Conservation (phyloP, 1,140 invertebrate species). For the Alviniconcha marisindica region DNA sequence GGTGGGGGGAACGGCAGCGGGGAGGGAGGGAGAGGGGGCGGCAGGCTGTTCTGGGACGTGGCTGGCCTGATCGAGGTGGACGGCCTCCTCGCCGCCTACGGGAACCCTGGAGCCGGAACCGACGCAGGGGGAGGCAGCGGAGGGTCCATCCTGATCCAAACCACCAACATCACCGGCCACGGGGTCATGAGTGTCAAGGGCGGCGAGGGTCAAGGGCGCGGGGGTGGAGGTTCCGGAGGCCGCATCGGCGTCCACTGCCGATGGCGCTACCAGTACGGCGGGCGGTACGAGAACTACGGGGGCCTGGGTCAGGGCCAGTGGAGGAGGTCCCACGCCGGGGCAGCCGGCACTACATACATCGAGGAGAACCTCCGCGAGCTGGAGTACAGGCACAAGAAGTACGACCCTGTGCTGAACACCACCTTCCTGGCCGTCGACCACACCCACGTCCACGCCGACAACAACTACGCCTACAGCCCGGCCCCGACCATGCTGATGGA, state of each 20-base stretch:
- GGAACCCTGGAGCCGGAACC: conserved; percentile 49
- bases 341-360: conserved; percentile 64
- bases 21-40: conserved; percentile 61
- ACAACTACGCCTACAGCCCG: conserved; percentile 54
- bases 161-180: conserved; percentile 67
- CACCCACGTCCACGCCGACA: conserved; percentile 62
- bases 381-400: conserved; percentile 65
- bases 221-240: conserved; percentile 66
- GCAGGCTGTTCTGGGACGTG: conserved; percentile 59
- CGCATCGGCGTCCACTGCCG: conserved; percentile 61
- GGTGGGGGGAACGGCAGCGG: conserved; percentile 64
- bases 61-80: conserved; percentile 61
- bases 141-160: conserved; percentile 59
- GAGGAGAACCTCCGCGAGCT: conserved; percentile 63
- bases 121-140: conserved; percentile 66
- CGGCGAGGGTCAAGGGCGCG: conserved; percentile 57
- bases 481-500: conserved; percentile 60
- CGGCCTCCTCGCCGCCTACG: conserved; percentile 57
- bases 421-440: conserved; percentile 65
- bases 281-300: conserved; percentile 61
- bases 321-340: conserved; percentile 52
- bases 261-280: conserved; percentile 66
- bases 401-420: conserved; percentile 59
- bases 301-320: conserved; percentile 52
- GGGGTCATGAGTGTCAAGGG: conserved; percentile 63